A percentile compares a stretch with the other conserved stretches of the same genome.
Evolutionary conservation across 2,888 invertebrate species (phyloP).

Genomic region (Volucella bombylans): DNA sequence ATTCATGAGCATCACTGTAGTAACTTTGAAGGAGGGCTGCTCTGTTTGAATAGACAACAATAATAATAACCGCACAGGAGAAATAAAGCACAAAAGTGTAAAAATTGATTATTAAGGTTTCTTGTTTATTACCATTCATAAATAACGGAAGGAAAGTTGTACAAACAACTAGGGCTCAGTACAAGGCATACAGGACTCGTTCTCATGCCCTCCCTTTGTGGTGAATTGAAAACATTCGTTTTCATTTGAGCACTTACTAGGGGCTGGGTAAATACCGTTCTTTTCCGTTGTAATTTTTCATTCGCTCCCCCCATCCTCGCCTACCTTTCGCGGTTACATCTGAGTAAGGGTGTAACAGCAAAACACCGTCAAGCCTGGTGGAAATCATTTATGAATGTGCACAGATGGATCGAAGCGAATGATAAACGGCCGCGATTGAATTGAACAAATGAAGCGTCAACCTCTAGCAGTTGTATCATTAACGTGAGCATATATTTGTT

Average conservation of each 20-base stretch:
- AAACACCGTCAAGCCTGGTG: slow-evolving; percentile 4
- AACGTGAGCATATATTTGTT: slow-evolving; percentile 17
- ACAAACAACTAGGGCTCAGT: not conserved
- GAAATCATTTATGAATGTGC: slow-evolving; percentile 48
- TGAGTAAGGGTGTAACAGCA: slow-evolving; percentile 8
- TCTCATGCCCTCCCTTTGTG: not conserved
- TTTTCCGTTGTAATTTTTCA: slow-evolving; percentile 51
- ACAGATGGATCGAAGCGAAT: slow-evolving; percentile 35
- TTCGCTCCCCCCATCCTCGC: slow-evolving; percentile 16
- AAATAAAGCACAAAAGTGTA: slow-evolving; percentile 27
- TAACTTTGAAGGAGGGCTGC: no score
- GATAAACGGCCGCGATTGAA: slow-evolving; percentile 56
- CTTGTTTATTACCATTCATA: slow-evolving; percentile 60
- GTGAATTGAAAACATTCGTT: slow-evolving; percentile 61
- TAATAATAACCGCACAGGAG: no score
- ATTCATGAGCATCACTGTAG: no score
- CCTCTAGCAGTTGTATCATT: slow-evolving; percentile 23
- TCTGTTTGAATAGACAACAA: no score
- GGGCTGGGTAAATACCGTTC: slow-evolving; percentile 43
- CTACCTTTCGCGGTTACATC: slow-evolving; percentile 1
- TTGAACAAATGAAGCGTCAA: slow-evolving; percentile 52
- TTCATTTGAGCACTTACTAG: slow-evolving; percentile 58
- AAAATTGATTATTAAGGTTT: slow-evolving; percentile 64
- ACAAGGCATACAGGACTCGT: not conserved
- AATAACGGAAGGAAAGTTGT: slow-evolving; percentile 33